Conservation (phyloP, 2,113 vertebrate species). For the Lasiurus cinereus region DNA sequence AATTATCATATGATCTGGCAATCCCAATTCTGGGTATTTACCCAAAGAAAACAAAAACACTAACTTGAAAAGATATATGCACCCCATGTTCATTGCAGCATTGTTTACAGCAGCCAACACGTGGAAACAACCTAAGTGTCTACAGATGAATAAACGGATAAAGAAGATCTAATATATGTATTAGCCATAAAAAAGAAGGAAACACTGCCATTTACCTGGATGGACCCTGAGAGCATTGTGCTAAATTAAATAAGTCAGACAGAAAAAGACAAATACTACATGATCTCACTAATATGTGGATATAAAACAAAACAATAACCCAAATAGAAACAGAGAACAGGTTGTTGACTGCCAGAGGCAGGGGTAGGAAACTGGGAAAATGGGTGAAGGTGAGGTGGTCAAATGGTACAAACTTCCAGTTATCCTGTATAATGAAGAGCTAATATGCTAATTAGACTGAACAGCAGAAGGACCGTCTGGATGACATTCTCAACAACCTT, state of each 20-base stretch:
- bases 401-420: not conserved
- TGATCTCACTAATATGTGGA: not conserved
- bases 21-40: not conserved
- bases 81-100: not conserved
- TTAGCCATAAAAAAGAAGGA: not conserved
- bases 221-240: not conserved
- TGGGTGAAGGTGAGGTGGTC: not conserved
- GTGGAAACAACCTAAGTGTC: not conserved
- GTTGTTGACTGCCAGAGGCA: not conserved
- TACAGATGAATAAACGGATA: not conserved
- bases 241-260: not conserved
- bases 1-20: not conserved
- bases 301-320: not conserved
- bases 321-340: not conserved
- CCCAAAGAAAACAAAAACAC: not conserved
- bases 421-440: too few relatives aligned
- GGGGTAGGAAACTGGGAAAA: not conserved
- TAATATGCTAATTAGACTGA: too few relatives aligned
- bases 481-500: too few relatives aligned
- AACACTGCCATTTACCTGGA: not conserved
- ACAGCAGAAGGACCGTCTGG: too few relatives aligned
- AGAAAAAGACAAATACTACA: not conserved
- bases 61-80: not conserved
- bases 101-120: not conserved
- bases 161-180: not conserved